A percentile compares a stretch with the other conserved stretches of the same genome.
These are phyloP conservation scores for Plagiodera versicolora DNA, from an alignment of 2,888 invertebrate genomes.

Conservation along the genomic window DNA sequence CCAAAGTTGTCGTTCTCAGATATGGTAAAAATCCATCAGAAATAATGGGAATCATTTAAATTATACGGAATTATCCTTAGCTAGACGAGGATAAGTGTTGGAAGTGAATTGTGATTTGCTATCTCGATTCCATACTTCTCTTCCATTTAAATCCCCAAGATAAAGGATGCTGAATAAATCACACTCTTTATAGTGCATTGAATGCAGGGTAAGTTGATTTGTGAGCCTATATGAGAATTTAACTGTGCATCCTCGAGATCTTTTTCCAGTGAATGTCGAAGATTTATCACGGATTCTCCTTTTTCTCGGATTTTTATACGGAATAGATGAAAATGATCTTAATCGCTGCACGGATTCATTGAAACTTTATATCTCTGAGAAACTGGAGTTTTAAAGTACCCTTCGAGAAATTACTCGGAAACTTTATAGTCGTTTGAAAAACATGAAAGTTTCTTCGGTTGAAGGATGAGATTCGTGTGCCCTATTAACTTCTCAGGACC, in stretches of 20 bases:
- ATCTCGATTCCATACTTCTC: constrained; percentile 40
- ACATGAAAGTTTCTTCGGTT: not conserved
- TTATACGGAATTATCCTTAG: too few relatives aligned
- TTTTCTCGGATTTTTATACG: constrained; percentile 9
- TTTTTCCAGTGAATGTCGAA: constrained; percentile 27
- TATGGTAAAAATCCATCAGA: too few relatives aligned
- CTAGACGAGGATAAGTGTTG: too few relatives aligned
- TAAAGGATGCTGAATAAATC: constrained; percentile 43
- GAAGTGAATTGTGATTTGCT: constrained; percentile 37
- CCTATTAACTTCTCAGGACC: too few relatives aligned
- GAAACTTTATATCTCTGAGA: constrained; percentile 4
- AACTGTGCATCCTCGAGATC: constrained; percentile 31
- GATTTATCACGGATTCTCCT: constrained; percentile 18
- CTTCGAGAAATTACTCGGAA: not conserved
- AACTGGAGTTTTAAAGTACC: not conserved
- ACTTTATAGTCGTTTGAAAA: not conserved
- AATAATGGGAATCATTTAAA: too few relatives aligned
- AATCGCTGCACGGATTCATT: constrained; percentile 7
- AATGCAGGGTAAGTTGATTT: constrained; percentile 43
- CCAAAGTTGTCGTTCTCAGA: too few relatives aligned
- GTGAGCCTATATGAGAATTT: constrained; percentile 42
- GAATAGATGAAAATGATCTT: constrained; percentile 8
- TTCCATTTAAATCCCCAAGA: constrained; percentile 41
- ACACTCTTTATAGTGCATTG: constrained; percentile 42
- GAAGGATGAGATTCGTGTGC: too few relatives aligned